Evolutionary conservation across 2,797 vertebrate species (phyloP).

Genomic region (Pelobates cultripes): DNA sequence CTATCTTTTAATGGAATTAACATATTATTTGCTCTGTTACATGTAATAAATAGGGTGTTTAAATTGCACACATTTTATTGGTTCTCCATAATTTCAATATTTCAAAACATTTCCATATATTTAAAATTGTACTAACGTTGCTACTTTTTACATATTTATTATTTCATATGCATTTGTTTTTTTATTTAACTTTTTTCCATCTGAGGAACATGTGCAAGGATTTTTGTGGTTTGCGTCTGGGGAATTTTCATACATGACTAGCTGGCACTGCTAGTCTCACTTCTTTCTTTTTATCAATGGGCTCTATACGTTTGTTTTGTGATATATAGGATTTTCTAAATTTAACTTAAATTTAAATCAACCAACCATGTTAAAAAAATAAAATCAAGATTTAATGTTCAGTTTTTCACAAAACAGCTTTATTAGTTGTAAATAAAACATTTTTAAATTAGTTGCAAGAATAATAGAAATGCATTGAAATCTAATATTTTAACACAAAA

Average conservation of each 20-base stretch:
- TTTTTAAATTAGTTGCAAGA: background rate
- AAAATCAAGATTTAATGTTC: background rate
- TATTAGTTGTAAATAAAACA: slow-evolving; percentile 13
- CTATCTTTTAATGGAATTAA: no score
- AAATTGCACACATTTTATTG: no score
- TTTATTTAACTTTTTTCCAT: slow-evolving; percentile 42
- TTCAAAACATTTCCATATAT: no score
- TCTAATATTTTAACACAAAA: background rate
- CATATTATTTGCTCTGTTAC: no score
- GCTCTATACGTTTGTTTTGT: slow-evolving; percentile 64
- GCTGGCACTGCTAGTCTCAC: slow-evolving; percentile 72
- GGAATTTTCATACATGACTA: slow-evolving; percentile 69
- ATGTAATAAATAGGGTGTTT: no score
- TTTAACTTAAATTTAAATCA: slow-evolving; percentile 34
- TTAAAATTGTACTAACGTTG: no score
- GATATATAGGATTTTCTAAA: slow-evolving; percentile 72
- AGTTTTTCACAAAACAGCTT: slow-evolving; percentile 22
- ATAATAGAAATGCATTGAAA: no score
- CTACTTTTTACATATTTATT: no score
- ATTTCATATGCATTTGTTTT: slow-evolving; percentile 38
- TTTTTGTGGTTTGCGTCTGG: slow-evolving; percentile 67
- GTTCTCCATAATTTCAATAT: no score
- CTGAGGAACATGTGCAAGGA: slow-evolving; percentile 63
- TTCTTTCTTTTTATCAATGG: slow-evolving; percentile 79
- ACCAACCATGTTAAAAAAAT: slow-evolving; percentile 18